A percentile compares a stretch with the other conserved stretches of the same genome.
Conservation (phyloP, 2,797 vertebrate genomes). For the Acrossocheilus wenchowensis region DNA sequence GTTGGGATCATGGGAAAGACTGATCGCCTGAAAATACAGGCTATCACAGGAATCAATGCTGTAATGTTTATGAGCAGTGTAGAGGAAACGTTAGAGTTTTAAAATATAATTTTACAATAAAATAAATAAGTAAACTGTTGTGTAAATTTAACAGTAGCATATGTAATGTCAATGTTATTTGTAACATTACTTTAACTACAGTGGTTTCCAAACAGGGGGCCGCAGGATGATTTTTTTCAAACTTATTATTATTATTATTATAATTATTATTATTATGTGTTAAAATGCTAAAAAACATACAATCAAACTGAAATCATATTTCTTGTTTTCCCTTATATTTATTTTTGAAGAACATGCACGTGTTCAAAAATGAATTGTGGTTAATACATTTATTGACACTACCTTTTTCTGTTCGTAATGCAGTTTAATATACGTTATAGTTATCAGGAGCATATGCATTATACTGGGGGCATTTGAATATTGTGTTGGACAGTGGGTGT, state of each 20-base stretch:
- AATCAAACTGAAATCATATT: not conserved
- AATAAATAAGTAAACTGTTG: not conserved
- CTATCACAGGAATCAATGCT: conserved; percentile 17
- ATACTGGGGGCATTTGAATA: not conserved
- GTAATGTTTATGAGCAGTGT: not conserved
- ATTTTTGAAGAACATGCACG: not conserved
- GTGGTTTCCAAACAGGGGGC: no score
- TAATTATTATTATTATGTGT: not conserved
- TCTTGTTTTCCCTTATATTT: not conserved
- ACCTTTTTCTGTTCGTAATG: not conserved
- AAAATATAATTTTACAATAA: not conserved
- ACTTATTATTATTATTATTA: no score
- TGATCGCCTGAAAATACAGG: not conserved
- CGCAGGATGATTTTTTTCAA: no score
- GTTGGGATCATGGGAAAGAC: conserved; percentile 42
- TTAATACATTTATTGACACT: not conserved
- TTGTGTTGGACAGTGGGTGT: not conserved
- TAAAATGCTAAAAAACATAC: not conserved
- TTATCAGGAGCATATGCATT: not conserved
- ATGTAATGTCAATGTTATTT: not conserved
- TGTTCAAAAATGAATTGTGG: not conserved
- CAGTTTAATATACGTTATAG: not conserved
- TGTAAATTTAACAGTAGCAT: not conserved
- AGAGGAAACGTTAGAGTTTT: not conserved
- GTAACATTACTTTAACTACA: not conserved